Evolutionary conservation across 2,888 invertebrate genomes (phyloP).

Genomic region (Meghimatium bilineatum): DNA sequence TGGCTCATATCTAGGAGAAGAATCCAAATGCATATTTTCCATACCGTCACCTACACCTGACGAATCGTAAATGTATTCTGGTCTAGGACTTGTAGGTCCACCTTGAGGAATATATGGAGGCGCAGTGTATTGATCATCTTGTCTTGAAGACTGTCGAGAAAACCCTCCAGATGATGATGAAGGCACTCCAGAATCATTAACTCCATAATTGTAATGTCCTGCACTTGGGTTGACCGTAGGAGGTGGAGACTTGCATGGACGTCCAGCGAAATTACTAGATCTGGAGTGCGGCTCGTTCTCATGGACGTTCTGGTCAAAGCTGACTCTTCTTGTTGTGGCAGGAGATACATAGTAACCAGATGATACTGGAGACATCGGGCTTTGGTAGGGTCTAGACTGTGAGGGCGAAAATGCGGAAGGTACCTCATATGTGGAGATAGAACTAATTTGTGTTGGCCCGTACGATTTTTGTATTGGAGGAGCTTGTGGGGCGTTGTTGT

Average conservation of each 20-base stretch:
- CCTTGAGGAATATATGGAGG: conserved; percentile 19
- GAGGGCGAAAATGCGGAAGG: conserved; percentile 18
- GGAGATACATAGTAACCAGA: conserved; percentile 18
- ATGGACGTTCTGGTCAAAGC: conserved; percentile 36
- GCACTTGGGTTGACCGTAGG: neutral
- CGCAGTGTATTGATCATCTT: conserved; percentile 35
- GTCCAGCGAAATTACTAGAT: neutral
- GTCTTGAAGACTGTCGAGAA: conserved; percentile 38
- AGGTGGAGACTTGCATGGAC: conserved; percentile 31
- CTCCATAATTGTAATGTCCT: neutral
- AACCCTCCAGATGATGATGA: conserved; percentile 22
- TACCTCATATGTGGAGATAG: neutral
- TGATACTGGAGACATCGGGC: conserved; percentile 34
- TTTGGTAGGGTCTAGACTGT: conserved; percentile 37
- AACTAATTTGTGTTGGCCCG: conserved; percentile 16
- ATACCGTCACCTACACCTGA: conserved; percentile 29
- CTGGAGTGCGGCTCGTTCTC: neutral
- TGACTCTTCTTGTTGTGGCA: conserved; percentile 20
- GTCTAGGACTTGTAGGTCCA: conserved; percentile 30
- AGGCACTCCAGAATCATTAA: conserved; percentile 24
- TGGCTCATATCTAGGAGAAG: conserved; percentile 41
- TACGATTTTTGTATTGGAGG: conserved; percentile 29
- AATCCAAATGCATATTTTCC: conserved; percentile 28
- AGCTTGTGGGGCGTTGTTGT: conserved; percentile 27
- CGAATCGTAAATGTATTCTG: conserved; percentile 17